Base-by-base conservation (phyloP, 2,797 vertebrate species). In the Oryzias dopingdopingensis region DNA sequence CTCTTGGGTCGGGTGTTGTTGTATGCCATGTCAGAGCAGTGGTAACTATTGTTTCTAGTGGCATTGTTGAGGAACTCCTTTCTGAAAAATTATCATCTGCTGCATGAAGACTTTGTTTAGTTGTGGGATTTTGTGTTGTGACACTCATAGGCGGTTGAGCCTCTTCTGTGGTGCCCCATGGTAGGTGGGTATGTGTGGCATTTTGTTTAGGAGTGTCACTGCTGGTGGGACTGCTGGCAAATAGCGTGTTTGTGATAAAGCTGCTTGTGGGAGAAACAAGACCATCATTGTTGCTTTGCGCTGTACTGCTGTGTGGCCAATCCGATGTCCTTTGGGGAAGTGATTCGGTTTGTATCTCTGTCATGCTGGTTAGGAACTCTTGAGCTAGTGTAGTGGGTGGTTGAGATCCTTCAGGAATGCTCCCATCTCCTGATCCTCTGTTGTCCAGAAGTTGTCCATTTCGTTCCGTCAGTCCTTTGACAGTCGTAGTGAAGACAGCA, bases 311-410 rank as follows among this genome's bases (percentile, higher is more conserved):
- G 71, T 67, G 74, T 62, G 82, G 70, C 76, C 74, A 73, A 79
- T 80, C 70, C 55, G 77, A 76, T 67, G 80, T 83, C 66, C 59
- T 71, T 3, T 76, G 77, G 58, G 83, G 82, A 85, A 82, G 82
- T 52, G 82, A 70, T 63, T 69, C 56, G 17, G 72, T 63, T 53
- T 76, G 81, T 77, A 71, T 81, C 67, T 74, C 55, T 29, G 82
- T 75, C 65, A 68, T 61, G 6, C 70, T 82, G 43, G 23, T 70
- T 56, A 59, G 64, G 42, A 70, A 50, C 49, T 62, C 63, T 67
- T 64, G 82, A 70, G 80, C 60, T 15, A 47, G 62, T 56, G 56
- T 24, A 48, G 72, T 74, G 57, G 78, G 56, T 47, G 65, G 41
- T 29, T 77, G 60, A 62, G 79, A 76, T 24, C 42, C 46, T 53